Base-by-base conservation (phyloP, 1,140 invertebrate genomes). In the Trichonephila clavata region DNA sequence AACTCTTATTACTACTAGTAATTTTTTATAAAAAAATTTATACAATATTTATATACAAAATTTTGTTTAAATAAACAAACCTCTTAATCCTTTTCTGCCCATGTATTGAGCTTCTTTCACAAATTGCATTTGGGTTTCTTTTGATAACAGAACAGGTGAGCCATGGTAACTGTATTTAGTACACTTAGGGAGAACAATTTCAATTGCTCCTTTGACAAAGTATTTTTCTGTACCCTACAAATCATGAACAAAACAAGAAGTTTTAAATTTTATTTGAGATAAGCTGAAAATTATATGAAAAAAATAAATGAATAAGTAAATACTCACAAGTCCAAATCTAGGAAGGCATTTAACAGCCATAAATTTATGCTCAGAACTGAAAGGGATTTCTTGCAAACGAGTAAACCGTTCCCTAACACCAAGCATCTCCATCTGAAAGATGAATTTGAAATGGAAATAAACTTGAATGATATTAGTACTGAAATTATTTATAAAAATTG, bases 351-450 rank as follows among this genome's bases (percentile, higher is more conserved):
- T 98, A 18, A 99, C 99, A n/a, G 98, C 98, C 99, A 99, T 99
- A 97, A 98, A 98, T 96, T 99, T 99, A 93, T 98, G 98, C 95
- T 99, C 99, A 0, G 98, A 99, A 95, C 97, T 98, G 95, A 99
- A 99, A 1, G 99, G 99, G 96, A 98, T 98, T 96, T 99, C 99
- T 95, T 99, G 97, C 6, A 99, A 96, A 86, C 99, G 96, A 6
- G 98, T 96, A 96, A 98, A 99, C 93, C 98, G 97, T 32, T 98
- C 97, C 43, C 97, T 96, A 0, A 98, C 96, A 83, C 98, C 97
- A 94, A 98, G 97, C 96, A 99, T 97, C 50, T 98, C 97, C 95
- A 98, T 97, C 97, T 97, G 95, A 83, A 94, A 93, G 20, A 87
- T 14, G 14, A 43, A 39, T 32, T 50, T 13, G 4, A 68, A n/a